Percentiles rank a stretch among this genome's conserved stretches.
These are phyloP conservation scores for Euglossa dilemma DNA, from an alignment of 1,140 invertebrate genomes.

Conservation along the genomic window DNA sequence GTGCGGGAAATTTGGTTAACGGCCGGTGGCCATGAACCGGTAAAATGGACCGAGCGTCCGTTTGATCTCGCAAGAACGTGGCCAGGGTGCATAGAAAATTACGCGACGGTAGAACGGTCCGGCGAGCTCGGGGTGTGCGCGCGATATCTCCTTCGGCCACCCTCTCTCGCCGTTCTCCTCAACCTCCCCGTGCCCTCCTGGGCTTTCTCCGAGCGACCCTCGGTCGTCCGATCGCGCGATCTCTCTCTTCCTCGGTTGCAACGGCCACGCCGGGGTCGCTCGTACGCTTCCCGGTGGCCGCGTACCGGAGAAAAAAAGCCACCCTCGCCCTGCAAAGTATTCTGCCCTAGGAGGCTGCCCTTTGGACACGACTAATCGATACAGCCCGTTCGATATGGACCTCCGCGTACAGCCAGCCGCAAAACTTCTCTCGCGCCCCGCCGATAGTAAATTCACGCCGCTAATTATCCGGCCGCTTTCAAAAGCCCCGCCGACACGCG, in stretches of 20 bases:
- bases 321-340: constrained; percentile 64
- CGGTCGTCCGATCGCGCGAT: constrained; percentile 33
- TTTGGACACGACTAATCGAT: constrained; percentile 69
- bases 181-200: too few species aligned
- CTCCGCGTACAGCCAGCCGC: constrained; percentile 58
- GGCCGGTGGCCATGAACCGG: constrained; percentile 8
- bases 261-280: background rate
- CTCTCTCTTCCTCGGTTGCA: background rate
- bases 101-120: constrained; percentile 63
- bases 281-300: constrained; percentile 23
- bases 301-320: constrained; percentile 46
- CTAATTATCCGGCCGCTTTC: background rate
- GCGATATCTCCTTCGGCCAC: constrained; percentile 33
- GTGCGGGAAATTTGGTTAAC: background rate
- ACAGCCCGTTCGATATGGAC: constrained; percentile 67
- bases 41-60: constrained; percentile 35
- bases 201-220: background rate
- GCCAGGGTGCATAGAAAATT: constrained; percentile 62
- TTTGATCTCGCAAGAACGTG: constrained; percentile 58
- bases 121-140: constrained; percentile 23
- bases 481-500: too few species aligned
- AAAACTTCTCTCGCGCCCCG: constrained; percentile 45
- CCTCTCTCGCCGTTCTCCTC: background rate
- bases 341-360: constrained; percentile 63
- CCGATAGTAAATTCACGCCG: accelerated